Percentiles rank a stretch among this genome's conserved stretches.
These are phyloP conservation scores for Balearica regulorum DNA, from an alignment of 2,797 vertebrate genomes.

Conservation along the genomic window DNA sequence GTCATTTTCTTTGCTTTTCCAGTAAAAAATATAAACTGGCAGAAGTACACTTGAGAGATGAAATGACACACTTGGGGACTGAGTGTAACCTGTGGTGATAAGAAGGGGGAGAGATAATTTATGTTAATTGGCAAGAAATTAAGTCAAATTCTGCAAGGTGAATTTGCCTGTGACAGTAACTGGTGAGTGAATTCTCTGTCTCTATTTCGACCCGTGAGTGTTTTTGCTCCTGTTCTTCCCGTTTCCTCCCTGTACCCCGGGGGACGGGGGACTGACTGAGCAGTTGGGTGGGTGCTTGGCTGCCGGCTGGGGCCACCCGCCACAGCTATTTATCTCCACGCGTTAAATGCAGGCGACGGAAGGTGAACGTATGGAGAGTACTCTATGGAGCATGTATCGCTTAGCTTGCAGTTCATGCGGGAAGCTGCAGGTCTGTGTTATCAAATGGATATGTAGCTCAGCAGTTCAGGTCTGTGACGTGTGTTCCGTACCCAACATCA, in stretches of 20 bases:
- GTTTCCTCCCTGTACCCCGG: rapidly evolving
- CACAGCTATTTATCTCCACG: background rate
- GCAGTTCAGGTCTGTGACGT: background rate
- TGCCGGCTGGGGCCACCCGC: background rate
- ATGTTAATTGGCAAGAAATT: background rate
- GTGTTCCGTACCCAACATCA: background rate
- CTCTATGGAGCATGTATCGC: rapidly evolving
- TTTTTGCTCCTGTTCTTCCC: background rate
- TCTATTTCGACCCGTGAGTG: background rate
- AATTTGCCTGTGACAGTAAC: background rate
- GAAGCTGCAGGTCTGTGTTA: background rate
- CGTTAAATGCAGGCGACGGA: rapidly evolving
- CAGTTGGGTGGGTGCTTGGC: background rate
- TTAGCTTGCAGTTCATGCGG: background rate
- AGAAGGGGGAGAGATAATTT: background rate
- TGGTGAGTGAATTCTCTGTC: background rate
- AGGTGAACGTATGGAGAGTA: background rate
- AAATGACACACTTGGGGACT: background rate
- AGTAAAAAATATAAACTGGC: background rate
- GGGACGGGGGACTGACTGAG: background rate
- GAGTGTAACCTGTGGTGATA: background rate
- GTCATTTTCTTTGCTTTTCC: background rate
- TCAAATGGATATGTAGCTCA: background rate
- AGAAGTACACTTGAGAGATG: background rate
- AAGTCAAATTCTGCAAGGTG: background rate